Base-by-base conservation (phyloP, 2,113 vertebrate species). In the Muscicapa adusta region DNA sequence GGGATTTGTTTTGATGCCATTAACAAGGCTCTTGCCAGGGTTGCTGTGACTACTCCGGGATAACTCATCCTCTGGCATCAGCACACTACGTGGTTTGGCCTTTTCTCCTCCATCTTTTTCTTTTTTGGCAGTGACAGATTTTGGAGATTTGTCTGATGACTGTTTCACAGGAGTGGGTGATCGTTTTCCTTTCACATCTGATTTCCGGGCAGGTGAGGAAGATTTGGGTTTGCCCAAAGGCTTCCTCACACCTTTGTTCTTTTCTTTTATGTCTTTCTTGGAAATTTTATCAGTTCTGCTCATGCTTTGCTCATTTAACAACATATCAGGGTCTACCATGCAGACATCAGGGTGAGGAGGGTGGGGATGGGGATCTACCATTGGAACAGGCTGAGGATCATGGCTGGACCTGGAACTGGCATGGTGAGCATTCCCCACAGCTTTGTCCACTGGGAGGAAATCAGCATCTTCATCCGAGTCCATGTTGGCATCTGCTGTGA, bases 381-480 rank as follows among this genome's bases (percentile, higher is more conserved):
- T 96, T 36, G 98, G 98, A 48, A 96, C 65, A 15, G 99, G 99
- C 58, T 98, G 98, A 56, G 99, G 99, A 94, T 99, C 99, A 3
- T 98, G 98, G 88, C 96, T 98, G 86, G 98, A 97, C 56, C 98
- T 98, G 57, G 98, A 97, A 50, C 97, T 89, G 63, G 97, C 96
- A 36, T 98, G 98, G 70, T 99, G 98, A 72, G 97, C 81, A 65
- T 15, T 95, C 53, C 98, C 97, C 79, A 98, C 97, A 76, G 98
- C 98, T 94, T 99, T 99, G 98, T 99, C 99, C 42, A 98, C 98
- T 43, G 99, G 99, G 65, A 99, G 98, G 96, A 98, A 99, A 89
- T 99, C 99, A 0, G 98, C 98, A 73, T 99, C 99, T 94, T 99
- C 99, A 53, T 99, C 99, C 0, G 98, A 99, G 90, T 99, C 99